Conservation (phyloP, 92 coral and sea anemone genomes). For the Zoanthus sociatus region DNA sequence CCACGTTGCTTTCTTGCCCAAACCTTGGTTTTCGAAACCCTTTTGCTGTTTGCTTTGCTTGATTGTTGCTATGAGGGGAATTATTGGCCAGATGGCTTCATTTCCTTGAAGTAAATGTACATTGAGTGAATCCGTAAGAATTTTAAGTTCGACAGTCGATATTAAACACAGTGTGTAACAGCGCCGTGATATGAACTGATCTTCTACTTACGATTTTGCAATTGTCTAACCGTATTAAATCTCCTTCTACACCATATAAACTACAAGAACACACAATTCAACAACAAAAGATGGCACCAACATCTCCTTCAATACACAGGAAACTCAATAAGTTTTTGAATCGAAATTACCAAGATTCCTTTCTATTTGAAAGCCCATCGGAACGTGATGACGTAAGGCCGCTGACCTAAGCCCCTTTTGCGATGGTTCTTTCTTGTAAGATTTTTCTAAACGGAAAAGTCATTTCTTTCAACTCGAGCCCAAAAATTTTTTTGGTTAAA, state of each 20-base stretch:
- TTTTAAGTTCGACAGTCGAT: constrained; percentile 17
- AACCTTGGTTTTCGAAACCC: constrained; percentile 3
- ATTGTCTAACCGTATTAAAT: background rate
- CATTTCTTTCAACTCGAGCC: background rate
- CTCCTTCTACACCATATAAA: background rate
- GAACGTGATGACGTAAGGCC: constrained; percentile 10
- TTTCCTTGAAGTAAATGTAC: constrained; percentile 32
- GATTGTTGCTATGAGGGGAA: constrained; percentile 23
- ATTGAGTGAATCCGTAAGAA: constrained; percentile 24
- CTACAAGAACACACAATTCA: background rate
- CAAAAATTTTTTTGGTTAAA: background rate
- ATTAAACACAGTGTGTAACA: constrained; percentile 37
- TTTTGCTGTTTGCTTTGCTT: constrained; percentile 18
- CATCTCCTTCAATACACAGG: constrained; percentile 15
- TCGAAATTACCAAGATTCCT: constrained; percentile 49
- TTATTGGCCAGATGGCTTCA: constrained; percentile 42
- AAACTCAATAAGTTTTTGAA: constrained; percentile 11
- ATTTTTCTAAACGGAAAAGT: background rate
- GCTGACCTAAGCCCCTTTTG: constrained; percentile 2
- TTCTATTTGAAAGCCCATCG: constrained; percentile 46
- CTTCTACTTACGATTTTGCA: constrained; percentile 12
- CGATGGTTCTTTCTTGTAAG: background rate
- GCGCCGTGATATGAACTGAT: constrained; percentile 3
- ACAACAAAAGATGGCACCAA: background rate
- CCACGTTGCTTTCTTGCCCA: constrained; percentile 15